Evolutionary conservation across 2,797 vertebrate species (phyloP).

Genomic region (Trematomus bernacchii): DNA sequence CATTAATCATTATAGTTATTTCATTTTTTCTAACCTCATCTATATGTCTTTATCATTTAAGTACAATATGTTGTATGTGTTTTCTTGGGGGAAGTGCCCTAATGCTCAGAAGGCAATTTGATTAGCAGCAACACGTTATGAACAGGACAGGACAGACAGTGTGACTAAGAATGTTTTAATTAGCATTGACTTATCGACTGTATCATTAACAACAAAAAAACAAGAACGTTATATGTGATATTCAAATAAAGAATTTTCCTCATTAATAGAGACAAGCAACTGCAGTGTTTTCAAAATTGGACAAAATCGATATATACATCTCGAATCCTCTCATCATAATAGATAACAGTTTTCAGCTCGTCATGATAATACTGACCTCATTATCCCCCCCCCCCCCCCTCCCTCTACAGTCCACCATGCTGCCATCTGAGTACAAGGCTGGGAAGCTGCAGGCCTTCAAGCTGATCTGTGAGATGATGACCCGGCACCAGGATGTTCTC

Average conservation of each 20-base stretch:
- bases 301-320: too few relatives aligned
- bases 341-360: not conserved
- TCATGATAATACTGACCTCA: not conserved
- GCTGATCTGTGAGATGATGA: constrained; percentile 99
- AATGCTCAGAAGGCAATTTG: not conserved
- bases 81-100: not conserved
- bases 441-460: constrained; percentile 96
- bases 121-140: constrained; percentile 3
- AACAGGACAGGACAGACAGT: not conserved
- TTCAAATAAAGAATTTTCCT: not conserved
- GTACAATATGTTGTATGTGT: not conserved
- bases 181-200: not conserved
- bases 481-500: constrained; percentile 94
- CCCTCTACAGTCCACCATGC: constrained; percentile 88
- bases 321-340: too few relatives aligned
- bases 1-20: not conserved
- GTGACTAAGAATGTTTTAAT: not conserved
- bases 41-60: not conserved
- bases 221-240: not conserved
- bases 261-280: not conserved
- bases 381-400: not conserved
- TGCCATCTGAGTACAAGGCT: constrained; percentile 93
- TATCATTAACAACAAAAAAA: not conserved
- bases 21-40: not conserved
- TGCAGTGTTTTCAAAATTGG: not conserved